Evolutionary conservation across 2,888 invertebrate genomes (phyloP), one percentile per base, ranked within the genome.

Genomic region (Acanthoscelides obtectus): DNA sequence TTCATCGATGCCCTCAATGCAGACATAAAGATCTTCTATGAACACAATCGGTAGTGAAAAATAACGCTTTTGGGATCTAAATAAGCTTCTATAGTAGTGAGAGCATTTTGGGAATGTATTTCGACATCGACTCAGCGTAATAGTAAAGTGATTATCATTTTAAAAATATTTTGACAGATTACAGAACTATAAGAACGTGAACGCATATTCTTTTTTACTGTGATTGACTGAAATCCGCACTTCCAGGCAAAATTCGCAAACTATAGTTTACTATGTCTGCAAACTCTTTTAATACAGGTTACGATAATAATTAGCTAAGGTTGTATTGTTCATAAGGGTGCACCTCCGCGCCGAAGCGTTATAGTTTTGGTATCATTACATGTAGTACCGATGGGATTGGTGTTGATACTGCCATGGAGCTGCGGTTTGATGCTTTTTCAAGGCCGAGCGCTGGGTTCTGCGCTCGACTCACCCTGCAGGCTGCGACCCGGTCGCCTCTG

Each of bases 401-500:
- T 80, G 79, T 77, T 78, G 78, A 77, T 77, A 78, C 76, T 75
- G 76, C 78, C 78, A 77, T 79, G 78, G 76, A 78, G 76, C 12
- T 17, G 66, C 17, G 66, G 22, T n/a, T n/a, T n/a, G n/a, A n/a
- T 69, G 69, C 64, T 22, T 5, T 63, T n/a, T 78, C 74, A 80
- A 78, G 80, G 82, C 80, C 84, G 82, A 83, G 83, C 81, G 85
- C 81, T 85, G 85, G 84, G 84, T 85, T 84, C 85, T 80, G 80
- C 84, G 78, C 83, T 83, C 84, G 84, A 79, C 87, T 87, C 87
- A 88, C 88, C 88, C 88, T 88, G 88, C 88, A 88, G 88, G 88
- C 88, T 88, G 86, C 87, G 88, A 87, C 87, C 88, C 87, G 87
- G 86, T 86, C 86, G 86, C 87, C 87, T 86, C 88, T 88, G 84